These are phyloP conservation scores for Cheilosia urbana DNA, from an alignment of 2,888 invertebrate species.

Conservation along the genomic window DNA sequence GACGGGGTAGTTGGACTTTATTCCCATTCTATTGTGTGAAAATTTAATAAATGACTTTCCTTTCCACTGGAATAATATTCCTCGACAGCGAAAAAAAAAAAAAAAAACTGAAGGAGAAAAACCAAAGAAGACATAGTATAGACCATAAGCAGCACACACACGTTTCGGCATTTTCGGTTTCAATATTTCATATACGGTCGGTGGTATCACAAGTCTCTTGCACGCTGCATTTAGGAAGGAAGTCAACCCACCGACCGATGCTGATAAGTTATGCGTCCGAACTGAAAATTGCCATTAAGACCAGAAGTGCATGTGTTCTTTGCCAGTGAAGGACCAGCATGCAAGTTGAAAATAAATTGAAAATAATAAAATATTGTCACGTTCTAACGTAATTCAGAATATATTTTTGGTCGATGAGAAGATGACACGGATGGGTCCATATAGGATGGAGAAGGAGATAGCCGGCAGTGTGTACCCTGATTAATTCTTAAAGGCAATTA, in stretches of 20 bases:
- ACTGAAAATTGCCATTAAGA: slow-evolving; percentile 73
- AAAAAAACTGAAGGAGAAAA: background rate
- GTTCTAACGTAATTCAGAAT: slow-evolving; percentile 77
- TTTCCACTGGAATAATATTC: slow-evolving; percentile 57
- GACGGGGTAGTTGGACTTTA: slow-evolving; percentile 61
- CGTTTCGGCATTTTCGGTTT: slow-evolving; percentile 73
- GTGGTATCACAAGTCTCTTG: slow-evolving; percentile 17
- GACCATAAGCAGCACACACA: slow-evolving; percentile 66
- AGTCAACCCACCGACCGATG: slow-evolving; percentile 18
- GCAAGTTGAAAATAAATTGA: slow-evolving; percentile 77
- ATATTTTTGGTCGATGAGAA: slow-evolving; percentile 36
- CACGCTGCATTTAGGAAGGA: slow-evolving; percentile 25
- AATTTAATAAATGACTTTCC: slow-evolving; percentile 75
- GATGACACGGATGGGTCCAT: background rate
- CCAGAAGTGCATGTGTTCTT: slow-evolving; percentile 69
- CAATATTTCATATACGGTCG: slow-evolving; percentile 70
- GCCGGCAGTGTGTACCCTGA: too few relatives aligned
- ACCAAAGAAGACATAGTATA: slow-evolving; percentile 24
- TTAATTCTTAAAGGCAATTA: background rate
- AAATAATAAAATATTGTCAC: slow-evolving; percentile 79
- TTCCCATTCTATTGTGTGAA: slow-evolving; percentile 45
- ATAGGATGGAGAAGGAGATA: too few relatives aligned
- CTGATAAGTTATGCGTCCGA: slow-evolving; percentile 74
- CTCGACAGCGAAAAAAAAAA: slow-evolving; percentile 23
- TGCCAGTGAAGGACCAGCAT: slow-evolving; percentile 8